Conservation (phyloP, 2,113 vertebrate species). For the Petrocephalus zakoni region DNA sequence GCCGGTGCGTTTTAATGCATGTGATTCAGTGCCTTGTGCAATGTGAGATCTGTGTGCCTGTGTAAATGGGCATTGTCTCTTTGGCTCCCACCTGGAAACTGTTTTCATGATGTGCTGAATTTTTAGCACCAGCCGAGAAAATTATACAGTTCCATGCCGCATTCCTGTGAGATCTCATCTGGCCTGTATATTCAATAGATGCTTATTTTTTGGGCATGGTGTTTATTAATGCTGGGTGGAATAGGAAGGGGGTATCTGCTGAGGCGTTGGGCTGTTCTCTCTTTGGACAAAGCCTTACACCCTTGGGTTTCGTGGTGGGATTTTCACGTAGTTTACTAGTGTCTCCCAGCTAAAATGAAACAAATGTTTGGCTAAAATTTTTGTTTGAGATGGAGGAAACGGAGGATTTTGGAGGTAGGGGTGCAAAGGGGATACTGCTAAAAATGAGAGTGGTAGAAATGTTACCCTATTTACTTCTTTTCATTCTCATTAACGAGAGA, state of each 20-base stretch:
- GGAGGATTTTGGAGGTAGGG: conserved; percentile 29
- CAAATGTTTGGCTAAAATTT: background rate
- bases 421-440: conserved; percentile 37
- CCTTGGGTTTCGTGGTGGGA: background rate
- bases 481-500: conserved; percentile 65
- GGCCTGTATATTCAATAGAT: conserved; percentile 1
- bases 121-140: conserved; percentile 10
- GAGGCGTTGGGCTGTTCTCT: background rate
- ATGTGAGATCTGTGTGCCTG: background rate
- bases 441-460: conserved; percentile 55
- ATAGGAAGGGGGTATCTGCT: background rate
- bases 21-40: background rate
- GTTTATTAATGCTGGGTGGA: background rate
- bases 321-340: background rate
- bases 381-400: conserved; percentile 34
- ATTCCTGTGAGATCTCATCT: conserved; percentile 7
- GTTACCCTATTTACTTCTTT: conserved; percentile 49
- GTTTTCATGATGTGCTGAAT: conserved; percentile 8
- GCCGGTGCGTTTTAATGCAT: background rate
- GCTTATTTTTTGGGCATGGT: background rate
- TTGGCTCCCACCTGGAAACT: conserved; percentile 7
- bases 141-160: conserved; percentile 8
- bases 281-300: background rate
- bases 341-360: background rate
- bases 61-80: background rate